These are phyloP conservation scores for Empidonax traillii DNA, from an alignment of 2,113 vertebrate genomes.

Conservation along the genomic window DNA sequence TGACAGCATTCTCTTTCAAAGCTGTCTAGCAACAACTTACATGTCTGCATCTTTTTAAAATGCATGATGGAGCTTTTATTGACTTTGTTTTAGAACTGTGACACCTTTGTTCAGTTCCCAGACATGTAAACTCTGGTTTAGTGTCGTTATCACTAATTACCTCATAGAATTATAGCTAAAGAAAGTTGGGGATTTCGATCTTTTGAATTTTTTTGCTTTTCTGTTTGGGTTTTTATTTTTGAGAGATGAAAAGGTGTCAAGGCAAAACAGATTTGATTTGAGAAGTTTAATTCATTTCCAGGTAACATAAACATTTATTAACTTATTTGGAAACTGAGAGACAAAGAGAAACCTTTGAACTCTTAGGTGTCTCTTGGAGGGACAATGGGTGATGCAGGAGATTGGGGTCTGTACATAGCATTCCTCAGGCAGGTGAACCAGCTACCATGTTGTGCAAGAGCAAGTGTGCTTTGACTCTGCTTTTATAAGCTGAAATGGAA, in stretches of 20 bases:
- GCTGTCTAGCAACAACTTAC: background rate
- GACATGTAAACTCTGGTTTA: background rate
- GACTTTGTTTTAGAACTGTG: background rate
- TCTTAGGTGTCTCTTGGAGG: background rate
- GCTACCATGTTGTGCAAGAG: background rate
- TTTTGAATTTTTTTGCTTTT: background rate
- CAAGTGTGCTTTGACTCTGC: background rate
- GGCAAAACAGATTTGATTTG: background rate
- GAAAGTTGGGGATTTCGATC: fast-evolving
- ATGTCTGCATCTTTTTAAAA: background rate
- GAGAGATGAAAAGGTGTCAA: background rate
- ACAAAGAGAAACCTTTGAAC: background rate
- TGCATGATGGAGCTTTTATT: background rate
- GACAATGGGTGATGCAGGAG: background rate
- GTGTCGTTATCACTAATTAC: background rate
- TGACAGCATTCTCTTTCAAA: background rate
- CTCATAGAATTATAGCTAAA: background rate
- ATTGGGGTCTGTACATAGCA: too few species aligned
- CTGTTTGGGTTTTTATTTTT: background rate
- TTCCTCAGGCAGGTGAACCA: background rate
- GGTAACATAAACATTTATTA: background rate
- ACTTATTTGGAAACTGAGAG: background rate
- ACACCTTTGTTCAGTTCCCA: background rate
- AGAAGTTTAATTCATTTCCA: background rate
- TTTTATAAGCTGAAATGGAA: background rate